Percentiles rank a stretch among this genome's conserved stretches.
Evolutionary conservation across 2,888 invertebrate species (phyloP).

Genomic region (Hypomecis punctinalis): DNA sequence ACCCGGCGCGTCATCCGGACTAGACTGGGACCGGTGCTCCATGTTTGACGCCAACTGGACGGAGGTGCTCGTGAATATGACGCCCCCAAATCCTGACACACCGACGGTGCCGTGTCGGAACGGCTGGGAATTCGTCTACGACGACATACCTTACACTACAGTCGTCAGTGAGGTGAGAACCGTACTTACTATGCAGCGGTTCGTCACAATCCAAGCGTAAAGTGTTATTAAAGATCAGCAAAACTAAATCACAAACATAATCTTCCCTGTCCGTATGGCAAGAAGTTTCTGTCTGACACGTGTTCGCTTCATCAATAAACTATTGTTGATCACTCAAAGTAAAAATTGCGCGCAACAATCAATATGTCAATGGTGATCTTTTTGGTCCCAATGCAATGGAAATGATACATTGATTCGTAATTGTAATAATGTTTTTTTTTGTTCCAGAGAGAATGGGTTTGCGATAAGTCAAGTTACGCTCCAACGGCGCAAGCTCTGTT

Average conservation of each 20-base stretch:
- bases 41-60: conserved; percentile 64
- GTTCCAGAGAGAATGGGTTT: conserved; percentile 66
- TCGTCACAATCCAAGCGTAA: too few species aligned
- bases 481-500: conserved; percentile 59
- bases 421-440: neutral
- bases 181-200: too few species aligned
- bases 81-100: conserved; percentile 51
- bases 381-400: too few species aligned
- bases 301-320: too few species aligned
- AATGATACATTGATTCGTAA: too few species aligned
- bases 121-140: conserved; percentile 63
- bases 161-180: conserved; percentile 58
- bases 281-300: too few species aligned
- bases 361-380: too few species aligned
- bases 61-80: conserved; percentile 51
- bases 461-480: conserved; percentile 55
- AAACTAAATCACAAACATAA: too few species aligned
- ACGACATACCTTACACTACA: conserved; percentile 64
- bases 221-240: too few species aligned
- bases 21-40: conserved; percentile 56
- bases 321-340: too few species aligned
- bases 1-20: conserved; percentile 51
- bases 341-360: too few species aligned
- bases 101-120: conserved; percentile 51
- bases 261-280: too few species aligned